phyloP scores from a whole-genome alignment of 53 echinoderm and acorn worm species.

The Paracentrotus lividus region DNA sequence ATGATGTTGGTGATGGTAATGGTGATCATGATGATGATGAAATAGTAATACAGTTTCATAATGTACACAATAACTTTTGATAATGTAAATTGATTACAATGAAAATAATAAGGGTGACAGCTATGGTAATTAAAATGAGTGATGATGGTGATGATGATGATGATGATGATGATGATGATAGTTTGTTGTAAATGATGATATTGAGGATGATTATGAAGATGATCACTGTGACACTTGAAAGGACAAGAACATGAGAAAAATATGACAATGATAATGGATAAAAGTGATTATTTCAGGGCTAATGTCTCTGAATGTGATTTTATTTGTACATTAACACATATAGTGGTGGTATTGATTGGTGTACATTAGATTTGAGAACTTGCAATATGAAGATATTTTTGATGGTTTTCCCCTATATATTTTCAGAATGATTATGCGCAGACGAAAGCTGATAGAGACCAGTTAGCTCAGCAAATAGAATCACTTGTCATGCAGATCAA shows the following conservation, averaged over 20 bases:
- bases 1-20: background rate
- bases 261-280: no score
- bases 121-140: no score
- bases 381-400: no score
- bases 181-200: background rate
- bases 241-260: background rate
- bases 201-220: background rate
- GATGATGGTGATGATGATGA: background rate
- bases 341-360: no score
- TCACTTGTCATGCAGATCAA: slow-evolving; percentile 69
- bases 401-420: background rate
- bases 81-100: no score
- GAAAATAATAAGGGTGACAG: background rate
- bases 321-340: no score
- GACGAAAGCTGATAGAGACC: slow-evolving; percentile 63
- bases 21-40: no score
- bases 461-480: slow-evolving; percentile 60
- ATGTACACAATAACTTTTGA: no score
- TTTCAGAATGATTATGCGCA: slow-evolving; percentile 74
- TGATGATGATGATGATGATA: background rate
- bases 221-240: background rate
- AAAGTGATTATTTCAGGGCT: no score
- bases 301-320: no score
- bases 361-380: no score
- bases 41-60: no score